A percentile compares a stretch with the other conserved stretches of the same genome.
Conservation (phyloP, 2,888 invertebrate genomes). For the Marasmarcha lunaedactyla region DNA sequence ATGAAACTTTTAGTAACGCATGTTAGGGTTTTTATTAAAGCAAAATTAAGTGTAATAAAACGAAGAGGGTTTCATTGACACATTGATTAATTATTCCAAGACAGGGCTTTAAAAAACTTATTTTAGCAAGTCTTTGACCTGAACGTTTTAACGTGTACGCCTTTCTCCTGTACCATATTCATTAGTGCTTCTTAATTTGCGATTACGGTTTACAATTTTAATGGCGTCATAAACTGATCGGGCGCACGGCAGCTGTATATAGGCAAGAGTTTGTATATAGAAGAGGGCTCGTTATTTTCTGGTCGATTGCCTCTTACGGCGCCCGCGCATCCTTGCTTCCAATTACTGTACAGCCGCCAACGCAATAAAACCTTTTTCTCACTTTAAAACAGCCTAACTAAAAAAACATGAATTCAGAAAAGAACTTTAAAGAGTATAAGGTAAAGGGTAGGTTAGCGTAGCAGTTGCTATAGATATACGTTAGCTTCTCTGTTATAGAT, state of each 20-base stretch:
- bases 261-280: slow-evolving; percentile 21
- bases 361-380: slow-evolving; percentile 42
- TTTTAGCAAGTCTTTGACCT: too few species aligned
- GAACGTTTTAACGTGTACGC: too few species aligned
- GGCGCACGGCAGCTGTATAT: slow-evolving; percentile 50
- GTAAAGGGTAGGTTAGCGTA: too few species aligned
- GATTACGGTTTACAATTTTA: slow-evolving; percentile 33
- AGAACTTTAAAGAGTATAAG: too few species aligned
- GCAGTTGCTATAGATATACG: too few species aligned
- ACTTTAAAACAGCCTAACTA: slow-evolving; percentile 23
- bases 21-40: too few species aligned
- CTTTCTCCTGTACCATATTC: slow-evolving; percentile 2
- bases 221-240: slow-evolving; percentile 34
- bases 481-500: slow-evolving; percentile 29
- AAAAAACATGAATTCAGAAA: slow-evolving; percentile 5
- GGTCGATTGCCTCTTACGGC: slow-evolving; percentile 68
- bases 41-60: too few species aligned
- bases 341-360: slow-evolving; percentile 66
- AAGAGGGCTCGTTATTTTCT: slow-evolving; percentile 66
- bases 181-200: slow-evolving; percentile 19
- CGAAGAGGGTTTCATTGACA: too few species aligned
- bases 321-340: slow-evolving; percentile 68
- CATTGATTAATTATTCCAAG: too few species aligned
- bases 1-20: too few species aligned
- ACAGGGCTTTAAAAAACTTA: too few species aligned